These are phyloP conservation scores for Apotomis capreana DNA, from an alignment of 2,888 invertebrate genomes.

Conservation along the genomic window DNA sequence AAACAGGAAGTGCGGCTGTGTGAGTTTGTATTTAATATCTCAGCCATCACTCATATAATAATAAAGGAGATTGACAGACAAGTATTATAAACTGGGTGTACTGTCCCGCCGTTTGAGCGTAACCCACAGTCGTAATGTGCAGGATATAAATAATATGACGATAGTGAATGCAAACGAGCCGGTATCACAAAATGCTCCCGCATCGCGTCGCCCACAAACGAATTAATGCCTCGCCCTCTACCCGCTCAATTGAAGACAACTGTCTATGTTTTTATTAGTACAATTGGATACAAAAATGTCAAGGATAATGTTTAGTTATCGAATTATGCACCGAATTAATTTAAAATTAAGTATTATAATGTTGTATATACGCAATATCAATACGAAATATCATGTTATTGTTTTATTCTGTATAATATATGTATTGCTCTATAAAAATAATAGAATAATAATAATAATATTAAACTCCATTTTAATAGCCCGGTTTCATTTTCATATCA, in stretches of 20 bases:
- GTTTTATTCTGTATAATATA: too few relatives aligned
- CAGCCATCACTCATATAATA: slow-evolving; percentile 23
- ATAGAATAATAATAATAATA: too few relatives aligned
- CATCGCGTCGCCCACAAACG: slow-evolving; percentile 67
- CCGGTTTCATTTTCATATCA: too few relatives aligned
- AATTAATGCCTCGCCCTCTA: slow-evolving; percentile 77
- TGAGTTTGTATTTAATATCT: slow-evolving; percentile 5
- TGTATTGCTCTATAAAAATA: too few relatives aligned
- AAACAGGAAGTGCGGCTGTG: slow-evolving; percentile 16
- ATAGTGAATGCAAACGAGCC: slow-evolving; percentile 39
- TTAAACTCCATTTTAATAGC: too few relatives aligned
- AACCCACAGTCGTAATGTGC: slow-evolving; percentile 6
- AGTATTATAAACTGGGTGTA: background rate
- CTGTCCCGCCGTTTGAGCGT: background rate
- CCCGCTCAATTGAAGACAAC: slow-evolving; percentile 75
- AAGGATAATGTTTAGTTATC: background rate
- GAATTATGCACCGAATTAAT: too few relatives aligned
- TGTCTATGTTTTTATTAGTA: slow-evolving; percentile 64
- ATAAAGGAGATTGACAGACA: slow-evolving; percentile 18
- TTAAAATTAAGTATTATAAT: too few relatives aligned
- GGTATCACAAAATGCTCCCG: slow-evolving; percentile 73
- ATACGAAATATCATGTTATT: too few relatives aligned
- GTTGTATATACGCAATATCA: too few relatives aligned
- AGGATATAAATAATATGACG: slow-evolving; percentile 28
- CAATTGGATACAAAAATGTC: slow-evolving; percentile 49